phyloP scores from a whole-genome alignment of 2,797 vertebrate genomes.

The Triplophysa bombifrons region DNA sequence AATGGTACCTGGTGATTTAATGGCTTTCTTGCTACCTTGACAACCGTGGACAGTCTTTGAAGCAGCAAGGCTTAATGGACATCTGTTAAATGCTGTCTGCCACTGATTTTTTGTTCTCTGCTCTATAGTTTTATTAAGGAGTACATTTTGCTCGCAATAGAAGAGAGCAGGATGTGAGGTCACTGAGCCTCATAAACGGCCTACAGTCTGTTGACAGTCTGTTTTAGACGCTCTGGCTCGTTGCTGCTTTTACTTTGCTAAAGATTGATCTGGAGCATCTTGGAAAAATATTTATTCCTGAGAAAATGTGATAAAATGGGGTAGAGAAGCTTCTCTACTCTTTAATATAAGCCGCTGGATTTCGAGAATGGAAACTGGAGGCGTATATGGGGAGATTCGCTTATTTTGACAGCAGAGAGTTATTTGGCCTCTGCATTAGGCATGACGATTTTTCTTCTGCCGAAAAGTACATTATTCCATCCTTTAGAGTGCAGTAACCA shows the following conservation, averaged over 20 bases:
- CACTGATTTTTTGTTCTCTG: constrained; percentile 74
- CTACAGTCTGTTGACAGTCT: neutral
- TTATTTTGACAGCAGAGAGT: neutral
- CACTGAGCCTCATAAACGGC: neutral
- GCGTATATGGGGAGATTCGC: neutral
- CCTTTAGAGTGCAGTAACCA: neutral
- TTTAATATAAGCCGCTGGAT: neutral
- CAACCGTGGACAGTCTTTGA: constrained; percentile 84
- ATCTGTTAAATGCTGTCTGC: constrained; percentile 78
- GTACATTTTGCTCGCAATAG: neutral
- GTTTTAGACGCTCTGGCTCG: constrained; percentile 44
- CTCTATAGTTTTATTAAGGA: constrained; percentile 53
- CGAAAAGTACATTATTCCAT: neutral
- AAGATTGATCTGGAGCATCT: constrained; percentile 56
- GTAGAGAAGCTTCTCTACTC: neutral
- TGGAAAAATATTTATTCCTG: neutral
- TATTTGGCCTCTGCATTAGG: neutral
- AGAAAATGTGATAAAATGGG: neutral
- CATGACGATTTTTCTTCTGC: neutral
- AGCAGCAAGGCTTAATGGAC: constrained; percentile 64
- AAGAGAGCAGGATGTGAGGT: constrained; percentile 10
- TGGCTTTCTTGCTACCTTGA: constrained; percentile 81
- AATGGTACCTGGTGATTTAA: constrained; percentile 94
- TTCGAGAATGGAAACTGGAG: neutral
- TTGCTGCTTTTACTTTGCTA: constrained; percentile 47